Evolutionary conservation across 2,888 invertebrate genomes (phyloP), one percentile per base, ranked within the genome.

Genomic region (Hydroisotoma schaefferi): DNA sequence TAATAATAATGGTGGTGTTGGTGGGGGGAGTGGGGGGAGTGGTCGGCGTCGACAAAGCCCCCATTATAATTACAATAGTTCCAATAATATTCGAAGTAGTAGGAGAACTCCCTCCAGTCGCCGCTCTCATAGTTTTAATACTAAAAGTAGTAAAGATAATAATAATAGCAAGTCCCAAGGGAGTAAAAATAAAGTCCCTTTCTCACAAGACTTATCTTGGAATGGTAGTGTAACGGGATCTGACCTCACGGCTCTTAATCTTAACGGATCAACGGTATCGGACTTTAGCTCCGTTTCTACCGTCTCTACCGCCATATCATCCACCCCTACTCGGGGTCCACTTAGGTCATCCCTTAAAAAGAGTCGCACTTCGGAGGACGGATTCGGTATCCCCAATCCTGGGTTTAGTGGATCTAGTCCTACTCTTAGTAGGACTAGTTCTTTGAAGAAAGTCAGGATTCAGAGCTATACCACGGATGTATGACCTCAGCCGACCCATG

Each of bases 391-490:
- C 63, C 90, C 88, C 73, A 92, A 92, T 80, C 91, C 90, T 0
- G 87, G 87, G 37, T 89, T 87, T 73, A 87, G 89, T 0, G 87
- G 89, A 1, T 87, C 87, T 69, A 91, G 90, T 18, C 92, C 92
- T 0, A 86, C 90, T 0, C 81, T 91, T 61, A 85, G 87, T 52
- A 81, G 92, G 57, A 90, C 90, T 73, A 90, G 90, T 1, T 91
- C 90, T 74, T 87, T 90, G 75, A 92, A 92, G 77, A 91, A 92
- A 80, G 92, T 92, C 61, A 83, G 92, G 65, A 92, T 93, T 77
- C 90, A 92, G 76, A 91, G 92, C 37, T 90, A 90, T 76, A 91
- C 91, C 75, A 93, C 92, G 43, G 91, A 91, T 77, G 92, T 92
- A 65, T 91, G 49, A 61, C 28, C 20, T 40, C 8, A 18, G 5